Evolutionary conservation across 2,888 invertebrate species (phyloP).

Genomic region (Eupeodes latifasciatus): DNA sequence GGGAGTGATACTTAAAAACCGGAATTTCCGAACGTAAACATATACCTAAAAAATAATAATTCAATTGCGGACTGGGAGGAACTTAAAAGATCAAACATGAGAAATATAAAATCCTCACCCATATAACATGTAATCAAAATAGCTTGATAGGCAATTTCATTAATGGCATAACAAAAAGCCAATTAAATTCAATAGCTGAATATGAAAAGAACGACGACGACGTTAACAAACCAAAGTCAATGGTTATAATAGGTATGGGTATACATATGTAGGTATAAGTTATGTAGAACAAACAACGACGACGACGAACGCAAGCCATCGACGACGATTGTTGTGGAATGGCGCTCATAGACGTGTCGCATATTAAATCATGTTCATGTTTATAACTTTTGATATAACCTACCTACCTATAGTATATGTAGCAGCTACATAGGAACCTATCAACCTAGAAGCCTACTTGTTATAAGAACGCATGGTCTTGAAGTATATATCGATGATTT

Average conservation of each 20-base stretch:
- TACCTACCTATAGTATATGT: too few relatives aligned
- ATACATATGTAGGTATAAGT: too few relatives aligned
- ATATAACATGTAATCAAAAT: background rate
- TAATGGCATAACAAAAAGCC: slow-evolving; percentile 16
- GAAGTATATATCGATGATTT: slow-evolving; percentile 30
- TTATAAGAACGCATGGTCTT: slow-evolving; percentile 7
- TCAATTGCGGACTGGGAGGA: background rate
- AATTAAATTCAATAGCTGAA: slow-evolving; percentile 24
- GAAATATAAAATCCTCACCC: background rate
- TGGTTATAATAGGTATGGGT: background rate
- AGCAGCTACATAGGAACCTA: background rate
- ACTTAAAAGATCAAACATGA: background rate
- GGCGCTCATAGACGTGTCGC: slow-evolving; percentile 5
- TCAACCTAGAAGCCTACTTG: background rate
- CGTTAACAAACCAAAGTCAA: slow-evolving; percentile 12
- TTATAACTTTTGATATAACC: background rate
- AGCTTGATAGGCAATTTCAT: slow-evolving; percentile 27
- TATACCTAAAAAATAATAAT: background rate
- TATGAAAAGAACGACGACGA: background rate
- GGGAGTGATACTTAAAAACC: background rate
- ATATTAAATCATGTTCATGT: slow-evolving; percentile 11
- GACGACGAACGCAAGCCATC: background rate
- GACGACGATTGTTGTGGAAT: background rate
- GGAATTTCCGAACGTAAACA: slow-evolving; percentile 19
- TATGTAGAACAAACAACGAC: background rate